Percentiles rank a stretch among this genome's conserved stretches.
phyloP scores from a whole-genome alignment of 2,888 invertebrate species.

The Laothoe populi region DNA sequence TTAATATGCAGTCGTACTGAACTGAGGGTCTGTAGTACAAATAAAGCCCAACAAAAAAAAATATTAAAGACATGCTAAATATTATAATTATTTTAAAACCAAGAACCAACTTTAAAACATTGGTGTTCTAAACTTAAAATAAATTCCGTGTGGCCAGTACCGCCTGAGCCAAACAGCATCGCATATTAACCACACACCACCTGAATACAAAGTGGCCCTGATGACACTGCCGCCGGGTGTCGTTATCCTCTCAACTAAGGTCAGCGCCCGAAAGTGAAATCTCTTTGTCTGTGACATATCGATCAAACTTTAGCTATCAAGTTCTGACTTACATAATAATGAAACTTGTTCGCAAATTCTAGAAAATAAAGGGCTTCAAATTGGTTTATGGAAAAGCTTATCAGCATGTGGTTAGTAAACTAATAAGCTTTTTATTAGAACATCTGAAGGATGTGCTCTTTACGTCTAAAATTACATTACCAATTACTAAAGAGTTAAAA shows the following conservation, averaged over 20 bases:
- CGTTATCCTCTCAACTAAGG: slow-evolving; percentile 61
- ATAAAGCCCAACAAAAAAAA: too few relatives aligned
- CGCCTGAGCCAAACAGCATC: slow-evolving; percentile 29
- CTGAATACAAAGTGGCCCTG: slow-evolving; percentile 54
- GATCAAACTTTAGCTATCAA: slow-evolving; percentile 15
- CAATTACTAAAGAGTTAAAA: too few relatives aligned
- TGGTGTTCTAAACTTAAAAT: neutral
- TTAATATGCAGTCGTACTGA: too few relatives aligned
- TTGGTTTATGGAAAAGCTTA: too few relatives aligned
- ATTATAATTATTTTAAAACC: too few relatives aligned
- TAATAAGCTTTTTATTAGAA: too few relatives aligned
- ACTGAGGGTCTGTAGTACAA: too few relatives aligned
- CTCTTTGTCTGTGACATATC: slow-evolving; percentile 39
- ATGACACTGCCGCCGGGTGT: slow-evolving; percentile 50
- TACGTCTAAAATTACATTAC: too few relatives aligned
- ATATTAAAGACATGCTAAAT: too few relatives aligned
- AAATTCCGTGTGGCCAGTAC: slow-evolving; percentile 37
- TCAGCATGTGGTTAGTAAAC: too few relatives aligned
- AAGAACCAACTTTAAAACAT: neutral
- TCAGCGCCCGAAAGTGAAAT: slow-evolving; percentile 69
- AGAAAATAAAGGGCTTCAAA: neutral
- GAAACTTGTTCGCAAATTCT: neutral
- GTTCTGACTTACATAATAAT: neutral
- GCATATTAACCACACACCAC: slow-evolving; percentile 33
- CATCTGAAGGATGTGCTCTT: too few relatives aligned